Evolutionary conservation across 2,888 invertebrate genomes (phyloP), one percentile per base, ranked within the genome.

Genomic region (Matsumyia berberina): DNA sequence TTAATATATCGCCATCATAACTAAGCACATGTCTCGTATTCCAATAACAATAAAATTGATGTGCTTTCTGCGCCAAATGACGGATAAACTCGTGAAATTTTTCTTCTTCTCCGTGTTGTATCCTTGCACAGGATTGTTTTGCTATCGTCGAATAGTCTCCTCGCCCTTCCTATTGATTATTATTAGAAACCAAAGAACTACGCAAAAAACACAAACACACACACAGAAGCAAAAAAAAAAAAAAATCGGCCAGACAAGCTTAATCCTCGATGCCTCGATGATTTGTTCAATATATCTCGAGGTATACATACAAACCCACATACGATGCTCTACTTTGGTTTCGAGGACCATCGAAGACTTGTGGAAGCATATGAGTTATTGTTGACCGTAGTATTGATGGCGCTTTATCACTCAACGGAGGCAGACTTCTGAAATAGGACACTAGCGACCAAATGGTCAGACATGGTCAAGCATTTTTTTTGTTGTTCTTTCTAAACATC

Each of bases 341-440:
- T 60, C 31, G 29, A 55, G 73, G 42, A 66, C 35, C 49, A 4
- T 33, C 64, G 51, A 29, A 66, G 60, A 37, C 49, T 60, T 35
- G 60, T 58, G 60, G 53, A 55, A 79, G n/a, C 12, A 67, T 46
- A 74, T 80, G 80, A 80, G 74, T 80, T 80, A 80, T 80, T 60
- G 53, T 74, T 60, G 60, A 53, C 74, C 74, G 37, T 37, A 53
- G 60, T 74, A 67, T 67, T 74, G 60, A 80, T 80, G 80, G 58
- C 15, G 35, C 53, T 53, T 60, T 46, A 80, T 80, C 55, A 74
- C 79, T 80, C 74, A 74, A 11, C n/a, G 11, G 11, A 51, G n/a
- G 49, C 7, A 11, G 9, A 19, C n/a, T 11, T 33, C 19, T 49
- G 64, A 46, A 29, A 24, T 19, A 42, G 46, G 55, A 49, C 15